phyloP scores from a whole-genome alignment of 2,797 vertebrate species.

The Salarias fasciatus region DNA sequence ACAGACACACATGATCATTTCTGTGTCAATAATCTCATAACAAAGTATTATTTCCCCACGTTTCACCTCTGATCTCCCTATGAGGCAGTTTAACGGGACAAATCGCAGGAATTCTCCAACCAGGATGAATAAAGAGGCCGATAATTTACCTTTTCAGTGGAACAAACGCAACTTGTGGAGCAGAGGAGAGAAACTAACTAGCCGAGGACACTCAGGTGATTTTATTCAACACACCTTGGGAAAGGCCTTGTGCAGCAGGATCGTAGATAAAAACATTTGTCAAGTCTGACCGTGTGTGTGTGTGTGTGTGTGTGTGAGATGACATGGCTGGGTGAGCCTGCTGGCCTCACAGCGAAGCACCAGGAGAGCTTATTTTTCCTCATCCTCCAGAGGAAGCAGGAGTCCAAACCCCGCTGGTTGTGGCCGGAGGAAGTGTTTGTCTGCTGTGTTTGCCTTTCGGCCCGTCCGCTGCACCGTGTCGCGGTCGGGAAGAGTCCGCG shows the following conservation, averaged over 20 bases:
- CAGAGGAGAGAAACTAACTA: constrained; percentile 23
- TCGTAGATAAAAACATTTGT: constrained; percentile 43
- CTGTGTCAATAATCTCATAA: no score
- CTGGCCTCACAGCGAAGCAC: constrained; percentile 63
- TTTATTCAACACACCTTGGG: constrained; percentile 37
- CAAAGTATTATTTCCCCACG: no score
- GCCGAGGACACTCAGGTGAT: no score
- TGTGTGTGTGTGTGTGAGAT: constrained; percentile 61
- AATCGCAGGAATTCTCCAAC: no score
- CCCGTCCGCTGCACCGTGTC: constrained; percentile 38
- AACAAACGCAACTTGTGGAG: constrained; percentile 27
- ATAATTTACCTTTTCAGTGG: no score
- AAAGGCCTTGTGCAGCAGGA: constrained; percentile 28
- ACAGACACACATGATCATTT: no score
- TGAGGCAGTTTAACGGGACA: no score
- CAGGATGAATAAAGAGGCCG: no score
- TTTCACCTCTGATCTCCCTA: no score
- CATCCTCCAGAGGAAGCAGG: constrained; percentile 56
- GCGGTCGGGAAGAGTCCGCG: constrained; percentile 44
- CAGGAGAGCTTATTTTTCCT: constrained; percentile 45
- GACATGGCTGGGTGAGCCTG: constrained; percentile 60
- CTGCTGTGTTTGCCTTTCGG: constrained; percentile 64
- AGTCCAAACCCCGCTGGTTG: constrained; percentile 74
- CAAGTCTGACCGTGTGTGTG: constrained; percentile 33
- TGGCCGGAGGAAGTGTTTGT: constrained; percentile 66